Conservation (phyloP, 2,113 vertebrate genomes). For the Neotoma lepida region DNA sequence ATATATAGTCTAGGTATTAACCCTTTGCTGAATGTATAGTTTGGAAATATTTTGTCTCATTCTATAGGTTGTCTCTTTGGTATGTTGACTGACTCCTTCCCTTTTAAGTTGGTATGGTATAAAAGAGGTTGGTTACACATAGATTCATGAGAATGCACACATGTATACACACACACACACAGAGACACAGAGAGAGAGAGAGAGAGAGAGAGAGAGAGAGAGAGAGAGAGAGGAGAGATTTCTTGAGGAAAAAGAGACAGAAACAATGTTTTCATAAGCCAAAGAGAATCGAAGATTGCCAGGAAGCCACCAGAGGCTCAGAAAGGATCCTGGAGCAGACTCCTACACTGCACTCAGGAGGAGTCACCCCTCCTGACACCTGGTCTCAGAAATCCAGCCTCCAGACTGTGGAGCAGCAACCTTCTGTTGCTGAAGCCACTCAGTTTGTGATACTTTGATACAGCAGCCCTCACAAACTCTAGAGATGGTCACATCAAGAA, state of each 20-base stretch:
- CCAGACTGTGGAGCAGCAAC: neutral
- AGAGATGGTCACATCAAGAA: neutral
- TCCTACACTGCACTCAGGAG: neutral
- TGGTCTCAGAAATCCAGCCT: neutral
- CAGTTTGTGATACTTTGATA: no score
- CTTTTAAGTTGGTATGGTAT: neutral
- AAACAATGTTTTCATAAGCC: neutral
- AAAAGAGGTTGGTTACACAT: neutral
- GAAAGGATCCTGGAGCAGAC: neutral
- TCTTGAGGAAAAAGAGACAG: neutral
- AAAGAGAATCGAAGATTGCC: neutral
- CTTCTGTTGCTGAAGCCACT: neutral
- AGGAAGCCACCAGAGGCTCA: neutral
- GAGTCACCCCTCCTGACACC: neutral
- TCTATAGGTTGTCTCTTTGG: neutral
- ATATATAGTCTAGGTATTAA: neutral
- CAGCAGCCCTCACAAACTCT: neutral
- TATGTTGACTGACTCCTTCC: neutral
- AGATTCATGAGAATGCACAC: no score
- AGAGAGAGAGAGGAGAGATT: neutral
- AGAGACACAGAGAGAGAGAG: neutral
- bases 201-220: neutral
- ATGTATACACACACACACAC: neutral
- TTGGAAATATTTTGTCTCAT: neutral
- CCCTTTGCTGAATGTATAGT: neutral